Evolutionary conservation across 2,113 vertebrate genomes (phyloP), one percentile per base, ranked within the genome.

Genomic region (Bungarus multicinctus): DNA sequence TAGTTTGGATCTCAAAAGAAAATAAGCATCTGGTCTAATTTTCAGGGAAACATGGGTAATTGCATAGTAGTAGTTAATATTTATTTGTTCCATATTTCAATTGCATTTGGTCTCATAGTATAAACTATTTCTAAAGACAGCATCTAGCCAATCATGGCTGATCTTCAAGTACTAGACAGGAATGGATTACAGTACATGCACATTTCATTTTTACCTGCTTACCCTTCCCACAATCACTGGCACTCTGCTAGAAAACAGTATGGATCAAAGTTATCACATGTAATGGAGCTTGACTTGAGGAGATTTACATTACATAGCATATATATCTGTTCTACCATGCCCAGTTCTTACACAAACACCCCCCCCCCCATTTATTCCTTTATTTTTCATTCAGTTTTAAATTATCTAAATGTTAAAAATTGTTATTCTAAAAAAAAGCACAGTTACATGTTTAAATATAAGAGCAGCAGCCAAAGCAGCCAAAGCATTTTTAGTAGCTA

Each of bases 401-500:
- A 81, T 74, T 74, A 22, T 92, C 53, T 94, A 0, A 30, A 14
- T 91, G 16, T 27, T 8, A 87, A 85, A 74, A 88, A 11, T 90
- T 91, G 90, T 93, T 90, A 9, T 34, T 39, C 88, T 95, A 50
- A 93, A 94, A 88, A 60, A 74, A 30, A 94, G 45, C 90, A 34
- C 89, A 90, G 18, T 7, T 53, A 90, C 95, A 53, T 7, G 50
- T 95, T 96, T 95, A 92, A 90, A 94, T 91, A 94, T 96, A n/a
- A n/a, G n/a, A n/a, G n/a, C n/a, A n/a, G n/a, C n/a, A n/a, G n/a
- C n/a, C n/a, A n/a, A n/a, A n/a, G n/a, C n/a, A n/a, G n/a, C n/a
- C n/a, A n/a, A n/a, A n/a, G n/a, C n/a, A n/a, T n/a, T n/a, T n/a
- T n/a, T n/a, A n/a, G n/a, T n/a, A 95, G 95, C 87, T 93, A 94